Percentiles rank a stretch among this genome's conserved stretches.
phyloP scores from a whole-genome alignment of 2,888 invertebrate species.

The Thysanoteuthis rhombus region DNA sequence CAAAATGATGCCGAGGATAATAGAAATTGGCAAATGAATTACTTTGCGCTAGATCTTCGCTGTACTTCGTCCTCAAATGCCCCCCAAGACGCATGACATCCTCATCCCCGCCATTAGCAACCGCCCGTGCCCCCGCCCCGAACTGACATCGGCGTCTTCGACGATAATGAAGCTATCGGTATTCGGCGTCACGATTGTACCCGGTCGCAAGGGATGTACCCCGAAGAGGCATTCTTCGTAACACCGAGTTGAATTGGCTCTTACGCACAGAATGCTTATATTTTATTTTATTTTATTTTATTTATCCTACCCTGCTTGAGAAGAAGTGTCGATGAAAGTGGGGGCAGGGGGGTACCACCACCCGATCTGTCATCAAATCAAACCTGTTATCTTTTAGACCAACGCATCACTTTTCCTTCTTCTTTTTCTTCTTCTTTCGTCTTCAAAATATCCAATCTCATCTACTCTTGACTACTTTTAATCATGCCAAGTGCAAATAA shows the following conservation, averaged over 20 bases:
- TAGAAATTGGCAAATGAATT: not conserved
- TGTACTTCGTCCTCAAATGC: not conserved
- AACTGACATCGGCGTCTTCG: not conserved
- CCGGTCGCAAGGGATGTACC: not conserved
- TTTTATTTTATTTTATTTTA: not conserved
- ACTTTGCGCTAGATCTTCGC: not conserved
- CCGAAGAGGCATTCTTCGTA: not conserved
- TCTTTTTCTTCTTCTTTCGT: not conserved
- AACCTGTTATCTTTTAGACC: not conserved
- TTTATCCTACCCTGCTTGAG: not conserved
- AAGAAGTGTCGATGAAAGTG: not conserved
- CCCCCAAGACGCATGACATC: not conserved
- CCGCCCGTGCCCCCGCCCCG: not conserved
- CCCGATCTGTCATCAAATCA: not conserved
- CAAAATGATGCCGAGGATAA: not conserved
- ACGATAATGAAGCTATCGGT: not conserved
- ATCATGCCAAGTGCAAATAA: slow-evolving; percentile 12
- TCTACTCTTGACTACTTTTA: not conserved
- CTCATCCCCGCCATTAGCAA: not conserved
- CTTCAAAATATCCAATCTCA: not conserved
- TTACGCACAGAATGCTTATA: not conserved
- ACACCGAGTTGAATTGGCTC: not conserved
- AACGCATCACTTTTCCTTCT: not conserved
- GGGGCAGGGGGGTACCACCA: not conserved
- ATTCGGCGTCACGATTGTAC: not conserved